Conservation (phyloP, 2,113 vertebrate genomes). For the Myrmecobius fasciatus region DNA sequence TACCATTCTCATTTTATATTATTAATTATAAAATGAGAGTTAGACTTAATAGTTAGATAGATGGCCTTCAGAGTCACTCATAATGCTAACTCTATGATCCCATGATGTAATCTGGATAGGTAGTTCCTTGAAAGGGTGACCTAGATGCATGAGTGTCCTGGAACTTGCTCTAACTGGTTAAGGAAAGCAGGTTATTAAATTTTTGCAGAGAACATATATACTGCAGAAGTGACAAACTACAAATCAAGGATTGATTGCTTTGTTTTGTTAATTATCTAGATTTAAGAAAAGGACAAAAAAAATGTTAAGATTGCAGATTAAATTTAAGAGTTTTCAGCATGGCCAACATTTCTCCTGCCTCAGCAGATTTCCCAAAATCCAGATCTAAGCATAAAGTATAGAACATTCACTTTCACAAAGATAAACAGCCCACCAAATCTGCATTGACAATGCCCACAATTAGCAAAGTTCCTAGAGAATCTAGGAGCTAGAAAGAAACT, state of each 20-base stretch:
- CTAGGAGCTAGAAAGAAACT: neutral
- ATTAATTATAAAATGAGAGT: neutral
- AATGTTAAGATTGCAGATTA: neutral
- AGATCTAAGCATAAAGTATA: neutral
- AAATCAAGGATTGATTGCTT: neutral
- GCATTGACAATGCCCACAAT: neutral
- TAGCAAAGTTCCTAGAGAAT: neutral
- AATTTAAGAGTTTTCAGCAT: neutral
- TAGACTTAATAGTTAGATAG: neutral
- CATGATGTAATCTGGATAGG: neutral
- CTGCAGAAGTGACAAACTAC: neutral
- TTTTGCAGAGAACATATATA: neutral
- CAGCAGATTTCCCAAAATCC: neutral
- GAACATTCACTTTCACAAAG: slow-evolving; percentile 8
- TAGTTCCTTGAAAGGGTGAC: neutral
- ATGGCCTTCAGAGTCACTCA: neutral
- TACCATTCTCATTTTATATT: neutral
- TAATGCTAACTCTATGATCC: neutral
- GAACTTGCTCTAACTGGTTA: neutral
- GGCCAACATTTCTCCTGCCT: neutral
- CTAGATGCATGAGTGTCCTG: neutral
- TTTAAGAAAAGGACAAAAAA: neutral
- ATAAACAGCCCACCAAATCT: slow-evolving; percentile 28
- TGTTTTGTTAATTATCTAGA: neutral
- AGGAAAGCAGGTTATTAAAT: neutral